Percentiles rank a stretch among this genome's conserved stretches.
These are phyloP conservation scores for Campoplex capitator DNA, from an alignment of 2,888 invertebrate species.

Conservation along the genomic window DNA sequence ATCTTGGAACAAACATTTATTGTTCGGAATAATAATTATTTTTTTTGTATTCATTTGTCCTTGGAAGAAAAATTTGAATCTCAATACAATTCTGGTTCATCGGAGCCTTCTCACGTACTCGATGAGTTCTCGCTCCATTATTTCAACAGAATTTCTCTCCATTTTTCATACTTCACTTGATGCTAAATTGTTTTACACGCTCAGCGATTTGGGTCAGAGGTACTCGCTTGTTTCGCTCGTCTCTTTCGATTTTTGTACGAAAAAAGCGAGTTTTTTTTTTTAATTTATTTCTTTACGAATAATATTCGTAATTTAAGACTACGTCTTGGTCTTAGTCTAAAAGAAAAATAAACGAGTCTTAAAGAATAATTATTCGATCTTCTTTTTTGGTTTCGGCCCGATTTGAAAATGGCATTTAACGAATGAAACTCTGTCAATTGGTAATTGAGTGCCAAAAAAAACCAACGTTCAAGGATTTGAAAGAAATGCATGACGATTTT, in stretches of 20 bases:
- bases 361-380: too few relatives aligned
- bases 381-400: neutral
- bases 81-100: neutral
- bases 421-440: too few relatives aligned
- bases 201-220: conserved; percentile 14
- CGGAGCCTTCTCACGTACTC: neutral
- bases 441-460: too few relatives aligned
- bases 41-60: neutral
- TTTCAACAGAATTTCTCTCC: neutral
- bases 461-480: too few relatives aligned
- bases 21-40: too few relatives aligned
- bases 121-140: neutral
- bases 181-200: conserved; percentile 9
- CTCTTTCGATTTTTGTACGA: neutral
- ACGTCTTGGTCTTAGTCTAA: too few relatives aligned
- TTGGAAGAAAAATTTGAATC: neutral
- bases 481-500: too few relatives aligned
- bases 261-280: neutral
- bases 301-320: too few relatives aligned
- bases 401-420: too few relatives aligned
- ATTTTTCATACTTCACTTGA: conserved; percentile 22
- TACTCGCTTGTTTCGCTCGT: too few relatives aligned
- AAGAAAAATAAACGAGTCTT: too few relatives aligned
- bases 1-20: neutral
- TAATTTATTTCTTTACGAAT: neutral